Base-by-base conservation (phyloP, 2,797 vertebrate species). In the Diplodus puntazzo region DNA sequence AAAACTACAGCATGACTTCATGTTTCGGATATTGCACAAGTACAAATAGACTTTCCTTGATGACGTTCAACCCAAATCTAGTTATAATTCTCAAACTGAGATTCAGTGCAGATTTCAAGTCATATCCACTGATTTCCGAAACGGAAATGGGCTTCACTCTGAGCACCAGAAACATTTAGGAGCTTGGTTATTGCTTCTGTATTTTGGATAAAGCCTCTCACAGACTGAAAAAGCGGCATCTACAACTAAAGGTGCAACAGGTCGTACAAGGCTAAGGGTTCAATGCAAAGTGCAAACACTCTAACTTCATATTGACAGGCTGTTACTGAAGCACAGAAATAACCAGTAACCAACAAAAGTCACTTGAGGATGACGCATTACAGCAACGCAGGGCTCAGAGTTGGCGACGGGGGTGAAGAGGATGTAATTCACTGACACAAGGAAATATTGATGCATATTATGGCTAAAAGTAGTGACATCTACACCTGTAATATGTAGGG, bases 111-210 rank as follows among this genome's bases (percentile, higher is more conserved):
- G 62, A 21, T 57, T 75, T 75, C 43, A 66, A 72, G 46, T 70
- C 59, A 13, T 6, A 42, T 12, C 68, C 18, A 60, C 62, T 54
- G 69, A 48, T 75, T 72, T 57, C 21, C 17, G 21, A 61, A 48
- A 59, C n/a, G 73, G 63, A 78, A 69, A 46, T 2, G 14, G 42
- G 49, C 54, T 74, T 76, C 61, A 63, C 67, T 62, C 52, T 30
- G 62, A 79, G 72, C 69, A 77, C 50, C 61, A 64, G 50, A 79
- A 68, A 72, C 69, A 34, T 2, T 11, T 17, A 64, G 61, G 58
- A 86, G 73, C 78, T 9, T 30, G 39, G 69, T 84, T 90, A 88
- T 88, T 90, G 89, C 87, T 88, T 84, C 70, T 57, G 77, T 70
- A 34, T 82, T 76, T 45, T 62, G 69, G 58, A 81, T 11, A 27